Conservation (phyloP, 2,888 invertebrate genomes). For the Pyrocoelia pectoralis region DNA sequence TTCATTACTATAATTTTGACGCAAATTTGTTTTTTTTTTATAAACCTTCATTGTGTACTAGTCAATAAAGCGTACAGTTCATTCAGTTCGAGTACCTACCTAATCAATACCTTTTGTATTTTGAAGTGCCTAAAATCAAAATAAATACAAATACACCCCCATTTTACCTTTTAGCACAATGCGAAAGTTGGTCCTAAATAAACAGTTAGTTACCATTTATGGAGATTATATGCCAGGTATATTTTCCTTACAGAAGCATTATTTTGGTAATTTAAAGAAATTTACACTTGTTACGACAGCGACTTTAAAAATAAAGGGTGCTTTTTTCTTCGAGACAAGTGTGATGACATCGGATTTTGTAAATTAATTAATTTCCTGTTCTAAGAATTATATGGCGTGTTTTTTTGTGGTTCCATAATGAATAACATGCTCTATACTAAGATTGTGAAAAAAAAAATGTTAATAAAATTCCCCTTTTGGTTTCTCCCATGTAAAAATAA, state of each 20-base stretch:
- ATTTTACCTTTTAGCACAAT: neutral
- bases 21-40: neutral
- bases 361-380: constrained; percentile 11
- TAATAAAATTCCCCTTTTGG: neutral
- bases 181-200: too few relatives aligned
- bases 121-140: neutral
- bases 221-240: too few relatives aligned
- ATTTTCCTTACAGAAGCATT: too few relatives aligned
- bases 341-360: constrained; percentile 8
- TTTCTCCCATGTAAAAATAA: too few relatives aligned
- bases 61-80: too few relatives aligned
- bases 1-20: constrained; percentile 1
- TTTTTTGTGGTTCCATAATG: neutral
- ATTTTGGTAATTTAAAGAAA: neutral
- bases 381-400: neutral
- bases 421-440: neutral
- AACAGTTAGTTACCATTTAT: too few relatives aligned
- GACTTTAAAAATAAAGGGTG: neutral
- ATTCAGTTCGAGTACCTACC: too few relatives aligned
- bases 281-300: neutral
- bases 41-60: too few relatives aligned
- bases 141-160: neutral
- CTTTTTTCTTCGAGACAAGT: neutral
- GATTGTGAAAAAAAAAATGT: neutral
- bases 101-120: neutral